Evolutionary conservation across 1,140 invertebrate species (phyloP).

Genomic region (Caerostris darwini): DNA sequence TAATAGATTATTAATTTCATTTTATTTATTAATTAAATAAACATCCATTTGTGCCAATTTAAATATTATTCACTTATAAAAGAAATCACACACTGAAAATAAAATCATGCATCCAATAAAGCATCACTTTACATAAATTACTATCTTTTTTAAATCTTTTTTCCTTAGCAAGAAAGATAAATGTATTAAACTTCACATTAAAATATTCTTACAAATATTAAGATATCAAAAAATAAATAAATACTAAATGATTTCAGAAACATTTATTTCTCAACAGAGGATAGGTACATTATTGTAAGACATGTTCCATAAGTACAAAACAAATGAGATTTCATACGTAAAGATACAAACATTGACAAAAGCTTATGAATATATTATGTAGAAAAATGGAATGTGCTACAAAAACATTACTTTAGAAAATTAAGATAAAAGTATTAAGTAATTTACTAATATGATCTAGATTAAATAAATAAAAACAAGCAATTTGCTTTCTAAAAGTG

Average conservation of each 20-base stretch:
- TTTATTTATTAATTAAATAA: no score
- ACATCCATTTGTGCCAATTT: no score
- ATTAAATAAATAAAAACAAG: neutral
- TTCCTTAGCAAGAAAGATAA: no score
- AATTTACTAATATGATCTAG: neutral
- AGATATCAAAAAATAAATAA: neutral
- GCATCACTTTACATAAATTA: no score
- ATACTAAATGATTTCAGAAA: neutral
- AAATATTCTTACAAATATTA: no score
- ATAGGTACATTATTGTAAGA: neutral
- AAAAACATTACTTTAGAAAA: neutral
- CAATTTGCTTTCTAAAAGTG: conserved; percentile 18
- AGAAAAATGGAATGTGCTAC: conserved; percentile 41
- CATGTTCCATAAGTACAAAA: neutral
- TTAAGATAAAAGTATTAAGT: neutral
- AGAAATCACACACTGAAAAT: no score
- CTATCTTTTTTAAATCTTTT: no score
- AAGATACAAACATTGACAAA: neutral
- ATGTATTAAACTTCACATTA: no score
- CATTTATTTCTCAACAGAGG: conserved; percentile 15
- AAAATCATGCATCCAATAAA: no score
- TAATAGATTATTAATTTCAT: no score
- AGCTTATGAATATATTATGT: neutral
- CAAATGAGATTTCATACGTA: neutral
- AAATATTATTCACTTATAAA: no score